Evolutionary conservation across 2,797 vertebrate genomes (phyloP), one percentile per base, ranked within the genome.

Genomic region (Cynodonichthys magdalenae): DNA sequence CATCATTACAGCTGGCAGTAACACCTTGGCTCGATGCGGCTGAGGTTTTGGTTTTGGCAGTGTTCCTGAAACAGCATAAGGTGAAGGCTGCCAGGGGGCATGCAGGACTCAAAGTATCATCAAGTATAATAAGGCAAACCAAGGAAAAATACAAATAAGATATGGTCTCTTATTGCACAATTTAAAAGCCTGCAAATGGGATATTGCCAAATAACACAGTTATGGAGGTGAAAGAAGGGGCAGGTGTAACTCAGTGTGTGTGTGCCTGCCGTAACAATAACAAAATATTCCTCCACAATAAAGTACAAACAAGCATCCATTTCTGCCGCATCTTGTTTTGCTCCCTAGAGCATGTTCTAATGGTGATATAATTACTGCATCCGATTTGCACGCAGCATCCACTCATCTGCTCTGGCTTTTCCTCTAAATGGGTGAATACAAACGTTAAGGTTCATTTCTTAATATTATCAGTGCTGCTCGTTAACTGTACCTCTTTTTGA

Each of bases 401-500:
- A 15, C 15, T 27, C 6, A 18, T 4, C 2, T 0, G n/a, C 15
- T 31, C 29, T 18, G 20, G 3, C 14, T 10, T 39, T 59, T 10
- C 19, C 19, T 17, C 6, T 47, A 31, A 31, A 31, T 34, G 0
- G 1, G 6, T 15, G 12, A 59, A 28, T 1, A 6, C 15, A n/a
- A 66, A 20, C 1, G 31, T 55, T 14, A 19, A 51, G 15, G 4
- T 17, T n/a, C 6, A 5, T 5, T 24, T 54, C 10, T 42, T 52
- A 19, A 9, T 1, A 36, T 17, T 45, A 1, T 1, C n/a, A 29
- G 31, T 17, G 65, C 14, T 36, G 39, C 7, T 5, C 2, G 15
- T 62, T 14, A 3, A 7, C 9, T 42, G 89, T 79, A 98, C 97
- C 95, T 99, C 97, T 92, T 99, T 99, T 68, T 99, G 97, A 79